Conservation (phyloP, 2,888 invertebrate species). For the Pachycephus smyrnensis region DNA sequence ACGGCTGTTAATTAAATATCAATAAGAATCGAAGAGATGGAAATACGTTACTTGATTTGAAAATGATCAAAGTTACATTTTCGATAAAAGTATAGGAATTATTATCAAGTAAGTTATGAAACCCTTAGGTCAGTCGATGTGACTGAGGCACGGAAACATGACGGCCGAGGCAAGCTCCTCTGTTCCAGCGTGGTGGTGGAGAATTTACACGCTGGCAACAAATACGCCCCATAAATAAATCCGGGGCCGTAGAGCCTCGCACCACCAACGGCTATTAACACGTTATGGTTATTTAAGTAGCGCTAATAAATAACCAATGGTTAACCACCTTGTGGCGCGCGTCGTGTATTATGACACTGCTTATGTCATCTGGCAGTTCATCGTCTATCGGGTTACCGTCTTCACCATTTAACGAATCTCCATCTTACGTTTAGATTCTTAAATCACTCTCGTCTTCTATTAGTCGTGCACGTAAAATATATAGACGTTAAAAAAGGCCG, state of each 20-base stretch:
- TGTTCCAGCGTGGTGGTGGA: conserved; percentile 27
- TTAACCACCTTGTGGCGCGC: conserved; percentile 39
- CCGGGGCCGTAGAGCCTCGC: conserved; percentile 35
- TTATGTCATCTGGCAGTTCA: conserved; percentile 8
- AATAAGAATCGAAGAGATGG: not conserved
- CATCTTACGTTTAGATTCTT: not conserved
- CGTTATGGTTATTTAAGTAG: conserved; percentile 59
- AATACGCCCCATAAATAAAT: conserved; percentile 59
- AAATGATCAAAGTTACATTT: not conserved
- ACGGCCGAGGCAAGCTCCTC: not conserved
- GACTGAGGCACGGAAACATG: not conserved
- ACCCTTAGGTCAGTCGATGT: not conserved
- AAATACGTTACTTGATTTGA: not conserved
- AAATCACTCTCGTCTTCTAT: not conserved
- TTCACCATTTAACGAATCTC: not conserved
- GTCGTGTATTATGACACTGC: conserved; percentile 65
- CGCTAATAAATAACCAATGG: conserved; percentile 55
- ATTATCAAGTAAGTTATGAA: not conserved
- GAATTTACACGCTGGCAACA: conserved; percentile 55
- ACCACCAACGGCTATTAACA: conserved; percentile 53
- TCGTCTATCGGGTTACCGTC: conserved; percentile 2
- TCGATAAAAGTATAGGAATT: not conserved
- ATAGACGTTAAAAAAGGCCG: not conserved
- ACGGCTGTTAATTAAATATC: not conserved
- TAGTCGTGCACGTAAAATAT: not conserved